Evolutionary conservation across 2,888 invertebrate species (phyloP).

Genomic region (Hipparchia semele): DNA sequence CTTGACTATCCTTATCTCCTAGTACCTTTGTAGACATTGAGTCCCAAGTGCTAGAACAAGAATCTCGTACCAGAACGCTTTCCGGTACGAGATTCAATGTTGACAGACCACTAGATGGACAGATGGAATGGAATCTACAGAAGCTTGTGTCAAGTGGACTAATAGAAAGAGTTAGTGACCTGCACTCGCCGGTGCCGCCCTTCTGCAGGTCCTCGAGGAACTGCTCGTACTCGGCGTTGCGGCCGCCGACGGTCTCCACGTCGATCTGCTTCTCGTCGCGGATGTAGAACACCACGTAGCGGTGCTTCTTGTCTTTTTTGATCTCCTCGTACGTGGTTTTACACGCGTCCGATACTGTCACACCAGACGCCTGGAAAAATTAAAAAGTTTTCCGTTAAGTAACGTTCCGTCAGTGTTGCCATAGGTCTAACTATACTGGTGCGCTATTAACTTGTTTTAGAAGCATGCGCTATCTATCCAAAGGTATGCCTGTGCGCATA

Average conservation of each 20-base stretch:
- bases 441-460: too few species aligned
- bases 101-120: too few species aligned
- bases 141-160: too few species aligned
- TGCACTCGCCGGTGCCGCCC: constrained; percentile 97
- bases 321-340: constrained; percentile 98
- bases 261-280: constrained; percentile 98
- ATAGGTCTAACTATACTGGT: too few species aligned
- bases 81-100: too few species aligned
- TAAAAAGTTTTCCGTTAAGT: neutral
- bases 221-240: constrained; percentile 96
- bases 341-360: constrained; percentile 97
- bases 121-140: too few species aligned
- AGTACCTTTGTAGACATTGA: too few species aligned
- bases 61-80: too few species aligned
- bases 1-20: neutral
- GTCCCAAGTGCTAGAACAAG: too few species aligned
- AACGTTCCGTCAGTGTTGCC: neutral
- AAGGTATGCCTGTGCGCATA: too few species aligned
- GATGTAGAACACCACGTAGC: constrained; percentile 98
- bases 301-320: constrained; percentile 98
- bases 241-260: constrained; percentile 95
- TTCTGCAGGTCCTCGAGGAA: constrained; percentile 96
- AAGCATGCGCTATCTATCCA: too few species aligned
- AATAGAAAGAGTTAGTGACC: too few species aligned
- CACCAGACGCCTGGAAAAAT: constrained; percentile 93